These are phyloP conservation scores for Aphelenchoides besseyi DNA, from an alignment of 1,140 invertebrate genomes.

Conservation along the genomic window DNA sequence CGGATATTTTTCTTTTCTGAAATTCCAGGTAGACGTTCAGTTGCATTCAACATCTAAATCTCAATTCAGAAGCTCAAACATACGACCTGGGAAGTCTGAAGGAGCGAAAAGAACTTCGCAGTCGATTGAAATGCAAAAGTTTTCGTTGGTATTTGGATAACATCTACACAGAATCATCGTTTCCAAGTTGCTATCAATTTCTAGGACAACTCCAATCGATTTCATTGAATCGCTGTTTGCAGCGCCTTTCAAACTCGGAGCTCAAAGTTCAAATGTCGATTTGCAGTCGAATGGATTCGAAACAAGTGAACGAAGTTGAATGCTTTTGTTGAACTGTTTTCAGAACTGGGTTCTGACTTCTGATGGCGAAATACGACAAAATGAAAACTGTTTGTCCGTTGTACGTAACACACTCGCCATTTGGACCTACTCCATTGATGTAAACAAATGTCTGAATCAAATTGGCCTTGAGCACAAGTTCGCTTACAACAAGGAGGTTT, in stretches of 20 bases:
- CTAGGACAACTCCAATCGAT: constrained; percentile 53
- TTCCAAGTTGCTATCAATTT: constrained; percentile 37
- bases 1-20: constrained; percentile 95
- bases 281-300: constrained; percentile 50
- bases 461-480: constrained; percentile 30
- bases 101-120: constrained; percentile 72
- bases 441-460: constrained; percentile 39
- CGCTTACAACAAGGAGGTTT: constrained; percentile 28
- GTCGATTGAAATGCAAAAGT: constrained; percentile 84
- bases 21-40: constrained; percentile 85
- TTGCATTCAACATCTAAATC: no score
- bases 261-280: constrained; percentile 38
- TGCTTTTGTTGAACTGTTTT: no score
- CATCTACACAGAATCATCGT: constrained; percentile 85
- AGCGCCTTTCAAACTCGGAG: constrained; percentile 41
- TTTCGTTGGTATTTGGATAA: constrained; percentile 97
- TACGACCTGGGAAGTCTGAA: constrained; percentile 73
- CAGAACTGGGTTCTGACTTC: constrained; percentile 41
- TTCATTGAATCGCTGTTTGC: constrained; percentile 33
- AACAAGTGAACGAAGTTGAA: no score
- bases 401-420: background rate
- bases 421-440: constrained; percentile 15
- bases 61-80: constrained; percentile 40
- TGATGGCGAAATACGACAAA: constrained; percentile 43
- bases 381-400: constrained; percentile 38